A percentile compares a stretch with the other conserved stretches of the same genome.
Evolutionary conservation across 2,888 invertebrate species (phyloP).

Genomic region (Tanytarsus gracilentus): DNA sequence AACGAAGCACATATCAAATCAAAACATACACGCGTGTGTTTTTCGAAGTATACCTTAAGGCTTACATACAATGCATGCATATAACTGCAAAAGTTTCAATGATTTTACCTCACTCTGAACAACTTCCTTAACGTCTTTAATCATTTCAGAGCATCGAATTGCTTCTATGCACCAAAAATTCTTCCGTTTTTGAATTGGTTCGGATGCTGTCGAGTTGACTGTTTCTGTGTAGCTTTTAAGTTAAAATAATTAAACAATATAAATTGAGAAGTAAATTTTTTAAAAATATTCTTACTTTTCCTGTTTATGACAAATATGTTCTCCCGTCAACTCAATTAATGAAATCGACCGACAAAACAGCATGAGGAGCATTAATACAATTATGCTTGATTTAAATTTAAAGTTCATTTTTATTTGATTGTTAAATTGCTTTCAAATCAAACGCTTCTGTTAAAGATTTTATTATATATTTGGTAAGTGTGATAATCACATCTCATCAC

Average conservation of each 20-base stretch:
- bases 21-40: too few relatives aligned
- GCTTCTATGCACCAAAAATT: constrained; percentile 21
- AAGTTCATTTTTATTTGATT: background rate
- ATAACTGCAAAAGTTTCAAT: constrained; percentile 1
- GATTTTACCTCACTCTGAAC: constrained; percentile 12
- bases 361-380: background rate
- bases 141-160: constrained; percentile 13
- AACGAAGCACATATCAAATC: background rate
- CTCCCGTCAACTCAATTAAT: background rate
- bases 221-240: constrained; percentile 14
- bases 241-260: background rate
- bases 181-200: constrained; percentile 12
- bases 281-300: constrained; percentile 7
- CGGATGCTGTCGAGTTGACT: background rate
- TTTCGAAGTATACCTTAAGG: too few relatives aligned
- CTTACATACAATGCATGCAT: too few relatives aligned
- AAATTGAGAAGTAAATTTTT: background rate
- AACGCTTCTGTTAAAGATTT: background rate
- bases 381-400: background rate
- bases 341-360: background rate
- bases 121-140: constrained; percentile 11
- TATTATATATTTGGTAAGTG: too few relatives aligned
- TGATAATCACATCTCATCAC: too few relatives aligned
- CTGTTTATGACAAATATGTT: constrained; percentile 13
- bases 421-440: background rate